These are phyloP conservation scores for Anser cygnoides DNA, from an alignment of 2,113 vertebrate species.

Conservation along the genomic window DNA sequence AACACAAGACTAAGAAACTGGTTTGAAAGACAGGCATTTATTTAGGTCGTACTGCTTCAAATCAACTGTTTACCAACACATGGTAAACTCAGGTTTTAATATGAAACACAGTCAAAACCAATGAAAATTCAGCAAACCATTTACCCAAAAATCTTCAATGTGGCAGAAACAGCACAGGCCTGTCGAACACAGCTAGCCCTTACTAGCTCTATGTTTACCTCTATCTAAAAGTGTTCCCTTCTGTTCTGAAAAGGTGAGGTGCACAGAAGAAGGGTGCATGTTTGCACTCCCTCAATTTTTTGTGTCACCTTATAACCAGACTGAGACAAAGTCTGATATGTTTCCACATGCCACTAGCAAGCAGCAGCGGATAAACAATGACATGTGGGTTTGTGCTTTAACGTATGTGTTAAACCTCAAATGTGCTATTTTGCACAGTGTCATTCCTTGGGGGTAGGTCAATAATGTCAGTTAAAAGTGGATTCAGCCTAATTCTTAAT, in stretches of 20 bases:
- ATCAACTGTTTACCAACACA: not conserved
- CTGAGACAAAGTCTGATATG: not conserved
- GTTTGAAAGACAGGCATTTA: not conserved
- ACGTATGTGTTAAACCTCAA: accelerated
- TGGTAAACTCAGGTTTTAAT: not conserved
- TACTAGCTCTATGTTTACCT: not conserved
- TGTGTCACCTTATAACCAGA: not conserved
- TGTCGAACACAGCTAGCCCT: not conserved
- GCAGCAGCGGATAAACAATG: not conserved
- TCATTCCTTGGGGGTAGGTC: not conserved
- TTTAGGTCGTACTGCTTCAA: not conserved
- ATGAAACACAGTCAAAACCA: not conserved
- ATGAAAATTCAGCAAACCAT: not conserved
- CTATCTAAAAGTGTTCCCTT: not conserved
- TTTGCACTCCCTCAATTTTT: not conserved
- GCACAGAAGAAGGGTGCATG: not conserved
- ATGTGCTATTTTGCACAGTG: not conserved
- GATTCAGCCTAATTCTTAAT: not conserved
- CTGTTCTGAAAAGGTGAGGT: not conserved
- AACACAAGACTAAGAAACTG: not conserved
- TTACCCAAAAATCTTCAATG: not conserved
- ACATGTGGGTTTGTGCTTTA: not conserved
- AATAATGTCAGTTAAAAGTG: not conserved
- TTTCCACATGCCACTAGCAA: not conserved
- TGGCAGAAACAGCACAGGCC: not conserved